A percentile compares a stretch with the other conserved stretches of the same genome.
Evolutionary conservation across 2,888 invertebrate species (phyloP).

Genomic region (Mesochorus sp.): DNA sequence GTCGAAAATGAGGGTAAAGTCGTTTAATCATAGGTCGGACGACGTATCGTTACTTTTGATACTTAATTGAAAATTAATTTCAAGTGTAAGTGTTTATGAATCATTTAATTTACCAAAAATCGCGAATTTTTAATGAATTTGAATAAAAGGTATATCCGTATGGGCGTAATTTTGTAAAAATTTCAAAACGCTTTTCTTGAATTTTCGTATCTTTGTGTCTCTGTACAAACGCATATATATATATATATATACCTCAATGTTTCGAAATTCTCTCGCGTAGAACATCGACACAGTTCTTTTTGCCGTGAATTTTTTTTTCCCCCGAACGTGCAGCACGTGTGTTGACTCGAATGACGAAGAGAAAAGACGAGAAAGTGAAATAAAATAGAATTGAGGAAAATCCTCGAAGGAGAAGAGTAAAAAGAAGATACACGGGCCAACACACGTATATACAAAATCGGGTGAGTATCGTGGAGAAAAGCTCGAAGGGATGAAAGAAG

Average conservation of each 20-base stretch:
- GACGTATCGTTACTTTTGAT: slow-evolving; percentile 2
- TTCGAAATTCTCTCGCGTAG: slow-evolving; percentile 2
- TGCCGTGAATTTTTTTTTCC: neutral
- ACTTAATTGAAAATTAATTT: slow-evolving; percentile 28
- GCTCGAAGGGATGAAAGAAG: slow-evolving; percentile 54
- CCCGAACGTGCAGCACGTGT: slow-evolving; percentile 25
- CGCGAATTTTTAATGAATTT: slow-evolving; percentile 30
- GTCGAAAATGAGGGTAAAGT: neutral
- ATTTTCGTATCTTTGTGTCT: neutral
- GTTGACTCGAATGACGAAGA: slow-evolving; percentile 31
- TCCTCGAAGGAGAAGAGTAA: slow-evolving; percentile 20
- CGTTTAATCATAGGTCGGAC: too few relatives aligned
- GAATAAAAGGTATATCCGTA: too few relatives aligned
- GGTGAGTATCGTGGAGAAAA: slow-evolving; percentile 29
- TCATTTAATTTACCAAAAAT: slow-evolving; percentile 37
- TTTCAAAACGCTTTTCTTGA: neutral
- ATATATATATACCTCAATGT: too few relatives aligned
- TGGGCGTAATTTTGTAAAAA: too few relatives aligned
- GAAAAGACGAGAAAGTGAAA: slow-evolving; percentile 22
- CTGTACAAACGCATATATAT: neutral
- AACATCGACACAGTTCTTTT: neutral
- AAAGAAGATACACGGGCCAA: slow-evolving; percentile 40
- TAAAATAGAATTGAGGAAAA: slow-evolving; percentile 27
- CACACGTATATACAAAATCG: neutral
- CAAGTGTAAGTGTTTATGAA: neutral